Conservation (phyloP, 2,888 invertebrate species). For the Metellina segmentata region DNA sequence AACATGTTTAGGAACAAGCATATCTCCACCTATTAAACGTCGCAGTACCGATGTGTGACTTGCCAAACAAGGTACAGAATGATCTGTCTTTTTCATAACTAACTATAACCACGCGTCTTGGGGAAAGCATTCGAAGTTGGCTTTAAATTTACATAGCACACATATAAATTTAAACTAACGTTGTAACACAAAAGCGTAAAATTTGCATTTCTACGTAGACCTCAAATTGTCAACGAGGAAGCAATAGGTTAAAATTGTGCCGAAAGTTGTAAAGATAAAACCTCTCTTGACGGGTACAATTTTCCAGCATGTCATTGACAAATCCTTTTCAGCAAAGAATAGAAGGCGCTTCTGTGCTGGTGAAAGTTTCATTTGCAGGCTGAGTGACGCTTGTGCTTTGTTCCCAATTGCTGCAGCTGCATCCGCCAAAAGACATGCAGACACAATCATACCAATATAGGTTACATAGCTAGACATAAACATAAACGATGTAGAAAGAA, state of each 20-base stretch:
- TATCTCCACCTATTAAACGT: too few species aligned
- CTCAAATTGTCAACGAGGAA: constrained; percentile 10
- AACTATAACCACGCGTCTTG: too few species aligned
- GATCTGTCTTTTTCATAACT: too few species aligned
- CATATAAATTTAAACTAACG: too few species aligned
- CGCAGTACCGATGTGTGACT: too few species aligned
- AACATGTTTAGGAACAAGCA: too few species aligned
- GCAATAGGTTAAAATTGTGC: constrained; percentile 23
- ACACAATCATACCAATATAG: constrained; percentile 8
- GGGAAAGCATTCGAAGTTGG: too few species aligned
- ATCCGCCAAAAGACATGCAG: constrained; percentile 7
- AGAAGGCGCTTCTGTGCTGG: background rate
- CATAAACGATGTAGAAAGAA: background rate
- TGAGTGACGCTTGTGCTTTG: background rate
- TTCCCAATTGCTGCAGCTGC: background rate
- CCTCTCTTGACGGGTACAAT: constrained; percentile 14
- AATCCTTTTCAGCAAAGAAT: background rate
- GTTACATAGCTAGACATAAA: background rate
- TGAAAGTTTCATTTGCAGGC: background rate
- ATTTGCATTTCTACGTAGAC: background rate
- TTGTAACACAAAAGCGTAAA: too few species aligned
- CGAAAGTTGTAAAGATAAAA: constrained; percentile 15
- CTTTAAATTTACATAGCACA: too few species aligned
- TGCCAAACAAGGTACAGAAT: too few species aligned
- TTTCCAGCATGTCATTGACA: constrained; percentile 19